Base-by-base conservation (phyloP, 2,797 vertebrate genomes). In the Etheostoma nigrum region DNA sequence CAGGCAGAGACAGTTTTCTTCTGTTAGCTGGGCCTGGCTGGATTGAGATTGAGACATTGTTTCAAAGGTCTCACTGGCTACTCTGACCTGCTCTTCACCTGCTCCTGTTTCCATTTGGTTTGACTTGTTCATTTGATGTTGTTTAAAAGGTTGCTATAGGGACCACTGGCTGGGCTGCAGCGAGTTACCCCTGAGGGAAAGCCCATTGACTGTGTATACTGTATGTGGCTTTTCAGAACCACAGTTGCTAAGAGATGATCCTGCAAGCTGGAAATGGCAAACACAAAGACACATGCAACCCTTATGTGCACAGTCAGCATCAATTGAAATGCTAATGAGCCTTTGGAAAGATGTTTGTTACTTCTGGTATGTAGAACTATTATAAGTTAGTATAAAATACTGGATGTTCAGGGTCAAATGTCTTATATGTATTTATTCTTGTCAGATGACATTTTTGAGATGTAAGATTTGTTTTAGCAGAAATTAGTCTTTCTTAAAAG, bases 221-320 rank as follows among this genome's bases (percentile, higher is more conserved):
- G 12, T 13, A 15, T 84, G 86, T 82, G 85, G 76, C 85, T 89
- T 92, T 88, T 82, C 81, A 81, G 74, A 75, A 55, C 74, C 72
- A 53, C 79, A 36, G 94, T 95, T 95, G 94, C 94, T 91, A 92
- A 89, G 94, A 89, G 92, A 94, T 90, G 88, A 85, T 90, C 79
- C 79, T 81, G 79, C 52, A 78, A 85, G 81, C 83, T 83, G 74
- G 71, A 81, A 87, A 86, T 88, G 78, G 81, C 89, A 91, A 91
- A 90, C 79, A 89, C 62, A 78, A 48, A 0, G 67, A 88, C 86
- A 90, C 74, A 86, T 85, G 79, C 76, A 82, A 55, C 66, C 74
- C 79, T 81, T 61, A 74, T 91, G 83, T 83, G 77, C 81, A 73
- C 82, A 85, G 63, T 60, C 69, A 72, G 67, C 80, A 75, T 55